Evolutionary conservation across 2,797 vertebrate species (phyloP), one percentile per base, ranked within the genome.

Genomic region (Loriculus beryllinus): DNA sequence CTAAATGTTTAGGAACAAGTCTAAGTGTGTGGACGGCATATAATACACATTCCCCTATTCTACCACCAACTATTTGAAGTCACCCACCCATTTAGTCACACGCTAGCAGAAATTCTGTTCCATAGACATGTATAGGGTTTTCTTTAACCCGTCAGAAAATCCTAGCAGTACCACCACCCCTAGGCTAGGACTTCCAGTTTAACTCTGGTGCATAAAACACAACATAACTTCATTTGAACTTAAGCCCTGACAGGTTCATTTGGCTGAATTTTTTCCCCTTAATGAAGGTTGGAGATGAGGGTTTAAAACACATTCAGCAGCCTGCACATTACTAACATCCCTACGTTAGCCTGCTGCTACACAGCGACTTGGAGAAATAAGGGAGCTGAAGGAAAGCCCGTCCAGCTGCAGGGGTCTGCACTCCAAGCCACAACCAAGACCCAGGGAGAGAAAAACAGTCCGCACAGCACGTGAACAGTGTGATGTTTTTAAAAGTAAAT

Each of bases 81-180:
- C 26, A 45, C 40, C 19, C 22, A 23, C 6, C 10, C 28, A 1
- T 18, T 29, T 35, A 63, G n/a, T 49, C 37, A 28, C 10, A 13
- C 3, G 15, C 16, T 42, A 52, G 31, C 64, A 64, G 7, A 57
- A 28, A 37, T 29, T 42, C 2, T 47, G 20, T 39, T 33, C n/a
- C 2, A 3, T 39, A 43, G 42, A 62, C 0, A 0, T 14, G 12
- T 12, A 11, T 7, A 21, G 6, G 2, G 1, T 19, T 29, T 57
- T 86, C 22, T 19, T 45, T 62, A 63, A 63, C 29, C 26, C 33
- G 68, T 52, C 33, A 23, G 31, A 47, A 68, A 63, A 63, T 9
- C 39, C 39, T 4, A 25, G 8, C 14, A 21, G 31, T 40, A 17
- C 43, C 16, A 7, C 48, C 71, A 40, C 4, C 33, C 21, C 35